phyloP scores from a whole-genome alignment of 2,113 vertebrate genomes.

The Uria lomvia region DNA sequence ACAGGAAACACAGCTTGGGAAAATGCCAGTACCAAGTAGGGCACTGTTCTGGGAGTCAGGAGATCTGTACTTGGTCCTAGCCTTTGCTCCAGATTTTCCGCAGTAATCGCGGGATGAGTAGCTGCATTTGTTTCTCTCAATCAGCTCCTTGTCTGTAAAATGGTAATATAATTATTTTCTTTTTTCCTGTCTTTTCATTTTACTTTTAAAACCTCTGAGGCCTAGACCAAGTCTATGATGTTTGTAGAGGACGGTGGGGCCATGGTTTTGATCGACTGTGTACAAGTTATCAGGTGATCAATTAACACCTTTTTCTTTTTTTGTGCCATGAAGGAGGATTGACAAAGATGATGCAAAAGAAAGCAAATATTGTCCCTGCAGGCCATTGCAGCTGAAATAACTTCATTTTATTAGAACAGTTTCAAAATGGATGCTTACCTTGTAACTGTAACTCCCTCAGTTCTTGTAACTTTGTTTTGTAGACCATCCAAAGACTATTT shows the following conservation, averaged over 20 bases:
- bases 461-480: not conserved
- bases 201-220: not conserved
- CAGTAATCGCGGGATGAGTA: not conserved
- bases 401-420: constrained; percentile 30
- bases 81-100: not conserved
- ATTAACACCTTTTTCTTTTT: not conserved
- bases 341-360: constrained; percentile 30
- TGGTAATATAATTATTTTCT: not conserved
- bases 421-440: constrained; percentile 33
- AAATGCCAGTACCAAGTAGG: not conserved
- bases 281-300: not conserved
- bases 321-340: not conserved
- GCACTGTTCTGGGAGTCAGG: not conserved
- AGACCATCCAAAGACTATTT: not conserved
- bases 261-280: not conserved
- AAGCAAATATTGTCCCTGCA: constrained; percentile 36
- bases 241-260: not conserved
- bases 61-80: not conserved
- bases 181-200: not conserved
- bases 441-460: not conserved
- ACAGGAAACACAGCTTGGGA: not conserved
- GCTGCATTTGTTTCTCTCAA: not conserved
- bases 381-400: constrained; percentile 46
- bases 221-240: not conserved
- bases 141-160: not conserved